A percentile compares a stretch with the other conserved stretches of the same genome.
Conservation (phyloP, 2,888 invertebrate genomes). For the Micoletzkya japonica region DNA sequence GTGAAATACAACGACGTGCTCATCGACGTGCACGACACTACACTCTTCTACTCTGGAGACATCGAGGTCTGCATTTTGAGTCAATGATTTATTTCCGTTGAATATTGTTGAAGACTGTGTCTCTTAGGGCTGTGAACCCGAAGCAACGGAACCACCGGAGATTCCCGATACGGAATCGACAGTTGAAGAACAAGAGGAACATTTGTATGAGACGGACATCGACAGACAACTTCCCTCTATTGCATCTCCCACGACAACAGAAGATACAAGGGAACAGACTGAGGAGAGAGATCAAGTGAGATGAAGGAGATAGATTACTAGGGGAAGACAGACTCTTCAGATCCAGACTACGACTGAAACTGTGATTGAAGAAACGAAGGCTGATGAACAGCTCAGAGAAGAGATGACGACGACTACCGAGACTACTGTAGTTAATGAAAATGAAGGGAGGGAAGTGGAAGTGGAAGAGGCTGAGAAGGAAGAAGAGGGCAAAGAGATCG, state of each 20-base stretch:
- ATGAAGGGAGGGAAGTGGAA: slow-evolving; percentile 1
- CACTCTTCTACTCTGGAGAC: slow-evolving; percentile 28
- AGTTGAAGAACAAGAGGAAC: slow-evolving; percentile 6
- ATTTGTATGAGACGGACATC: slow-evolving; percentile 31
- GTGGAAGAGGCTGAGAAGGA: slow-evolving; percentile 18
- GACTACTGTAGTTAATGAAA: slow-evolving; percentile 24
- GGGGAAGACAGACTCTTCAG: no score
- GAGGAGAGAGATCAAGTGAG: no score
- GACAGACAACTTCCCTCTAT: no score
- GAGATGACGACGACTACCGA: no score
- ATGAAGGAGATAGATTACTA: no score
- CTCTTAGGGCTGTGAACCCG: slow-evolving; percentile 11
- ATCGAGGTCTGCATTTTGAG: slow-evolving; percentile 2
- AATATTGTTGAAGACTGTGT: not conserved
- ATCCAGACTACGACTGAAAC: no score
- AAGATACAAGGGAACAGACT: no score
- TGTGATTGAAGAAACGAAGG: no score
- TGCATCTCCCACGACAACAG: no score
- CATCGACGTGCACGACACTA: slow-evolving; percentile 19
- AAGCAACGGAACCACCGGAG: slow-evolving; percentile 3
- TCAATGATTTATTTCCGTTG: not conserved
- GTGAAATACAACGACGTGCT: slow-evolving; percentile 20
- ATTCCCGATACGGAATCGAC: slow-evolving; percentile 1
- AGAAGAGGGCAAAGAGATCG: slow-evolving; percentile 27
- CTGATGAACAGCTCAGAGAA: no score